Percentiles rank a stretch among this genome's conserved stretches.
Evolutionary conservation across 2,888 invertebrate species (phyloP).

Genomic region (Stomorhina lunata): DNA sequence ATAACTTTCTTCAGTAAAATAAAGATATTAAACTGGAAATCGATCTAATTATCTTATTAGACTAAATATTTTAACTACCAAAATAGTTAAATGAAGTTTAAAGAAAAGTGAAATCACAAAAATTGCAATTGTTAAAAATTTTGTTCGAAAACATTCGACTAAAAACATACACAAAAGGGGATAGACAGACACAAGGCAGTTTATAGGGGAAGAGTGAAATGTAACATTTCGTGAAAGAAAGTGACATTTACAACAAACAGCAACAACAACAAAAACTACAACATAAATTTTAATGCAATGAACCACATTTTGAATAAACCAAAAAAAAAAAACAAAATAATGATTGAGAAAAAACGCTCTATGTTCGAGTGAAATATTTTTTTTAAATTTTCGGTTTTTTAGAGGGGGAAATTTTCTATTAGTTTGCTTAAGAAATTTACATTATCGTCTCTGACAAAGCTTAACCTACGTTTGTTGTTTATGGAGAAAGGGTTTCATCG

Average conservation of each 20-base stretch:
- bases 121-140: constrained; percentile 27
- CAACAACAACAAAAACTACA: not conserved
- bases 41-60: too few relatives aligned
- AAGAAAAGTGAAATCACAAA: not conserved
- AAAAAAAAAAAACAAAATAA: not conserved
- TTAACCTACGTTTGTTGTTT: too few relatives aligned
- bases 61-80: too few relatives aligned
- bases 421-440: too few relatives aligned
- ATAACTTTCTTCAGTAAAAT: too few relatives aligned
- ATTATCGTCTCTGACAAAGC: too few relatives aligned
- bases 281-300: not conserved
- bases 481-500: not conserved
- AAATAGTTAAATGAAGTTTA: too few relatives aligned
- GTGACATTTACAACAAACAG: constrained; percentile 56
- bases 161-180: too few relatives aligned
- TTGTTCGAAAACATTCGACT: constrained; percentile 38
- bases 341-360: not conserved
- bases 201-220: not conserved
- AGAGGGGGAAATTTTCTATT: not conserved
- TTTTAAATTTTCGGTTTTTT: not conserved
- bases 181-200: not conserved
- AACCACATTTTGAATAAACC: not conserved
- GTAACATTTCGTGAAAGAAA: constrained; percentile 52
- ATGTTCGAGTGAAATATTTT: constrained; percentile 9
- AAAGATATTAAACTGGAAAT: too few relatives aligned